Base-by-base conservation (phyloP, 2,113 vertebrate genomes). In the Cervus canadensis region DNA sequence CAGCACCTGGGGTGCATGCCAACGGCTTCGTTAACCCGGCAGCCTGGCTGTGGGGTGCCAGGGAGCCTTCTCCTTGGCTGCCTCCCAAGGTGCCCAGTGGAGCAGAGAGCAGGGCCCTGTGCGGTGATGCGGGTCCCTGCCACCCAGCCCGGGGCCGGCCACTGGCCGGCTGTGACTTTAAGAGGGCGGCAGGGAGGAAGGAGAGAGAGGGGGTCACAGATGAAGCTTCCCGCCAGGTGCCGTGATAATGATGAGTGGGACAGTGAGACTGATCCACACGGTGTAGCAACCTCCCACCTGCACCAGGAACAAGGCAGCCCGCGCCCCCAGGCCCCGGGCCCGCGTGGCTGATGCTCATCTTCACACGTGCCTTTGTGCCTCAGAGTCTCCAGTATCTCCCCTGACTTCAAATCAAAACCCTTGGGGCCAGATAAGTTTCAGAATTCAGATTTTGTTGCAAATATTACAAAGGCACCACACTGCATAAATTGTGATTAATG, bases 221-320 rank as follows among this genome's bases (percentile, higher is more conserved):
- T 1, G 14, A 56, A 25, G 19, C 64, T 2, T 78, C 91, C 40
- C 1, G 0, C 56, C 48, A 56, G 86, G 62, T 1, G 11, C 48
- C n/a, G 2, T 40, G 5, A 40, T 21, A 40, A 13, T 13, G 67
- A 71, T 3, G n/a, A 23, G 5, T 12, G n/a, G 0, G 6, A 3
- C 23, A 2, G 7, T 0, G 33, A 6, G 2, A 16, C 26, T 3
- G 67, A 6, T 10, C 4, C 23, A 11, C 7, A 2, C 14, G 57
- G 40, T 2, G 40, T 0, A 1, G 33, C 21, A 13, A 8, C 50
- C 67, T 52, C 9, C 11, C 2, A 3, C 33, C 45, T 36, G 28
- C 33, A 7, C 25, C 19, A 23, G 57, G 16, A 79, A 48, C 48
- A 11, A 78, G 10, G 25, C 26, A 12, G 48, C 7, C 43, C 14